These are phyloP conservation scores for Pachycephala philippinensis DNA, from an alignment of 2,113 vertebrate genomes.

Conservation along the genomic window DNA sequence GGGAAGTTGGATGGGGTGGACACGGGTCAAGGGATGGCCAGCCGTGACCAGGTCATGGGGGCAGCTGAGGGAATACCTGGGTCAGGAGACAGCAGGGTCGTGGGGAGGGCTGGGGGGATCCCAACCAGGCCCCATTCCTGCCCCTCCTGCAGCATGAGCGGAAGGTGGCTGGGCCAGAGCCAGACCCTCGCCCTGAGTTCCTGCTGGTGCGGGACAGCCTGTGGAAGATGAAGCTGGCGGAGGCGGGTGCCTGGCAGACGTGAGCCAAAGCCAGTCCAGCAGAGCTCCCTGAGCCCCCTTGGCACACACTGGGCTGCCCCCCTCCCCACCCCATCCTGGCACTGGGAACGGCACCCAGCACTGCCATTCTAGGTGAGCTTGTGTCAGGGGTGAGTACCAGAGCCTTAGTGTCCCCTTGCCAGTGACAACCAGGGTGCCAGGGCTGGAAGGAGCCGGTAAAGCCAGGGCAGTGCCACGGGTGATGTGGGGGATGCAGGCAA, in stretches of 20 bases:
- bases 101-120: neutral
- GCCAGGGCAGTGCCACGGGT: neutral
- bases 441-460: neutral
- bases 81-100: accelerated
- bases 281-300: neutral
- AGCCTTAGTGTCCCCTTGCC: accelerated
- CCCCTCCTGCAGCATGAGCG: conserved; percentile 60
- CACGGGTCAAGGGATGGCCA: neutral
- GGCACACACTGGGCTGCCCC: neutral
- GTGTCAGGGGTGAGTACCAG: neutral
- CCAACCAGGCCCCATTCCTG: neutral
- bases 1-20: accelerated
- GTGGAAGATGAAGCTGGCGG: conserved; percentile 61
- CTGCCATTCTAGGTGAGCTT: neutral
- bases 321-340: accelerated
- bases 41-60: neutral
- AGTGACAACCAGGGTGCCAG: neutral
- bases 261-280: neutral
- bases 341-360: accelerated
- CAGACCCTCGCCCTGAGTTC: conserved; percentile 72
- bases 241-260: neutral
- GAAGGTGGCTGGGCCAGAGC: conserved; percentile 54
- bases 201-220: conserved; percentile 76
- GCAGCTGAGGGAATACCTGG: neutral
- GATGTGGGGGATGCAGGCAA: neutral